Evolutionary conservation across 2,113 vertebrate species (phyloP).

Genomic region (Benitochromis conjunctus): DNA sequence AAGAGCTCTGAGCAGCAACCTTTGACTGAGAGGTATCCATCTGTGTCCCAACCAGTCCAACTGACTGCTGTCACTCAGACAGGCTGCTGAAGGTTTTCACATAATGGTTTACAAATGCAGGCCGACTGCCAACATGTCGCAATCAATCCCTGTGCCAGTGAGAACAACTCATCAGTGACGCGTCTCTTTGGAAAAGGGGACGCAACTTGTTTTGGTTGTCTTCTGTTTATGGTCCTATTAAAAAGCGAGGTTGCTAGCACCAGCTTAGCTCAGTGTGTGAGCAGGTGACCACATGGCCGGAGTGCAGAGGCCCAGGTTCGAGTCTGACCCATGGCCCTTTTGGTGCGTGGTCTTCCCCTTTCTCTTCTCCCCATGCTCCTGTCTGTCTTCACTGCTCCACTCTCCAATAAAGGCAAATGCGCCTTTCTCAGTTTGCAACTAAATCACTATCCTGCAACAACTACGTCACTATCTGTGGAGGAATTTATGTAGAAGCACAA

Average conservation of each 20-base stretch:
- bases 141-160: accelerated
- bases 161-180: too few species aligned
- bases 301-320: background rate
- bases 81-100: background rate
- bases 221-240: too few species aligned
- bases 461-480: background rate
- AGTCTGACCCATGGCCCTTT: background rate
- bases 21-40: background rate
- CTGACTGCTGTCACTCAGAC: background rate
- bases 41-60: background rate
- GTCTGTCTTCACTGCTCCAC: too few species aligned
- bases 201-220: too few species aligned
- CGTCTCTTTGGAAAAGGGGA: too few species aligned
- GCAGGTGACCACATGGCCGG: background rate
- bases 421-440: background rate
- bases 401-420: background rate
- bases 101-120: background rate
- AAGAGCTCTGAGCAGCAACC: background rate
- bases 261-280: background rate
- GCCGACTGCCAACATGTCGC: background rate
- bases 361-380: background rate
- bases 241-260: background rate
- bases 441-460: background rate
- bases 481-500: background rate
- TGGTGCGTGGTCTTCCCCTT: background rate